Percentiles rank a stretch among this genome's conserved stretches.
Conservation (phyloP, 2,888 invertebrate genomes). For the Trissoscelio sp. region DNA sequence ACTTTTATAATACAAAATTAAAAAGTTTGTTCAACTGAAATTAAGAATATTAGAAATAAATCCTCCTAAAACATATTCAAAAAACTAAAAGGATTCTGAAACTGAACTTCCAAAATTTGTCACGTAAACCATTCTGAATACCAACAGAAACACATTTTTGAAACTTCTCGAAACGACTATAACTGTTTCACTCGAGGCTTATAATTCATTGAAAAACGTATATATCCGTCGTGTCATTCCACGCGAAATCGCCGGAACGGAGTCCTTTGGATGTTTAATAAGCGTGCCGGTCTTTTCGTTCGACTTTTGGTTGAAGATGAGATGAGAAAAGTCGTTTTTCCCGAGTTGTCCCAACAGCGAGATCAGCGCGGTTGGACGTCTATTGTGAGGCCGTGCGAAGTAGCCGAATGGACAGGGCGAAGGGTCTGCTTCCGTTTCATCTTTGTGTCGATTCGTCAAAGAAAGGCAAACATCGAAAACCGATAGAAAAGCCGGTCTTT, state of each 20-base stretch:
- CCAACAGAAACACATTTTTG: background rate
- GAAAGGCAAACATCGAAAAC: constrained; percentile 29
- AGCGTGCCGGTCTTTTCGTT: constrained; percentile 38
- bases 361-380: constrained; percentile 43
- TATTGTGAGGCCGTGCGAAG: constrained; percentile 50
- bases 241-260: constrained; percentile 46
- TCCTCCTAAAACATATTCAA: constrained; percentile 9
- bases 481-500: constrained; percentile 19
- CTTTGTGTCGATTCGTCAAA: constrained; percentile 45
- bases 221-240: background rate
- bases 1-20: too few species aligned
- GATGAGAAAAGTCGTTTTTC: constrained; percentile 51
- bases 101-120: constrained; percentile 27
- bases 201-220: constrained; percentile 35
- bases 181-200: constrained; percentile 30
- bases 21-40: too few species aligned
- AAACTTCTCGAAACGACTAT: constrained; percentile 25
- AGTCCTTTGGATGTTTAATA: constrained; percentile 29
- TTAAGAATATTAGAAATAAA: too few species aligned
- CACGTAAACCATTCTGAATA: constrained; percentile 27
- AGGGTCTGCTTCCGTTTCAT: constrained; percentile 62
- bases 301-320: constrained; percentile 18
- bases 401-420: constrained; percentile 34
- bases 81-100: constrained; percentile 5
- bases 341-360: constrained; percentile 32